Percentiles rank a stretch among this genome's conserved stretches.
These are phyloP conservation scores for Sussaba pulchella DNA, from an alignment of 2,888 invertebrate genomes.

Conservation along the genomic window DNA sequence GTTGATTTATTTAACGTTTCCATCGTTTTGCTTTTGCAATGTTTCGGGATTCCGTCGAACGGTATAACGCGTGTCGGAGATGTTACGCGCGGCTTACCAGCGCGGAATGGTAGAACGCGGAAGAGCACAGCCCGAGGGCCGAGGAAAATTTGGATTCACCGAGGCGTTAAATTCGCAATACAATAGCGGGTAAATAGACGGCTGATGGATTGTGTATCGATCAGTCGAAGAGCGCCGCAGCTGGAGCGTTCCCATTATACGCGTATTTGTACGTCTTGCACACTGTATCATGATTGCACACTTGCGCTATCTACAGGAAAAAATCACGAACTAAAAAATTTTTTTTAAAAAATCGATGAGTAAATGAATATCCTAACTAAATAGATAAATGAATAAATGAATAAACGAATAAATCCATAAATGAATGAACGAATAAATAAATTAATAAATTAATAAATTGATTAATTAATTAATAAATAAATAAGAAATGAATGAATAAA, in stretches of 20 bases:
- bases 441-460: too few relatives aligned
- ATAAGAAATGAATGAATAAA: too few relatives aligned
- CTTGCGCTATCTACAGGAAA: background rate
- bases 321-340: too few relatives aligned
- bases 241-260: conserved; percentile 7
- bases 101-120: conserved; percentile 18
- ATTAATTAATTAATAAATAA: too few relatives aligned
- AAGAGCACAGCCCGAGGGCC: conserved; percentile 32
- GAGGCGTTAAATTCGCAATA: conserved; percentile 67
- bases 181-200: conserved; percentile 52
- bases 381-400: too few relatives aligned
- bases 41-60: conserved; percentile 9
- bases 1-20: conserved; percentile 57
- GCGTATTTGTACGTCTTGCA: background rate
- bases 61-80: conserved; percentile 8
- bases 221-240: conserved; percentile 31
- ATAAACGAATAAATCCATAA: too few relatives aligned
- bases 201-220: conserved; percentile 59
- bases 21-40: conserved; percentile 26
- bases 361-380: too few relatives aligned
- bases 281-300: background rate
- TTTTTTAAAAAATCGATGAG: too few relatives aligned
- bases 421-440: too few relatives aligned
- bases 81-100: conserved; percentile 7
- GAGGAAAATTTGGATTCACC: conserved; percentile 62